Percentiles rank a stretch among this genome's conserved stretches.
These are phyloP conservation scores for Cremastinae sp. DNA, from an alignment of 2,888 invertebrate genomes.

Conservation along the genomic window DNA sequence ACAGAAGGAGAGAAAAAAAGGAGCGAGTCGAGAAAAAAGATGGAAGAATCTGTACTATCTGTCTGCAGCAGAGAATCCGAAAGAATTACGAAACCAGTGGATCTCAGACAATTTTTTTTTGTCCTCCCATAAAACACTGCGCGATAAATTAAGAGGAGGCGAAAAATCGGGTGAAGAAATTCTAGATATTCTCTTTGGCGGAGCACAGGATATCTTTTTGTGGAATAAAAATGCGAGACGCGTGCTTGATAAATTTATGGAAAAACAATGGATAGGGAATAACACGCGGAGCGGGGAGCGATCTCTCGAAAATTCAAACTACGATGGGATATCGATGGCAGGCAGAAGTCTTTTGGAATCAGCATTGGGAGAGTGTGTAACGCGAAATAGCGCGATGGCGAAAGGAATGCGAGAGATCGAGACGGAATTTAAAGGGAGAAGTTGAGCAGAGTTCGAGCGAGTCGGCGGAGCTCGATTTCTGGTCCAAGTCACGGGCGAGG, in stretches of 20 bases:
- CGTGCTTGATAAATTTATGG: neutral
- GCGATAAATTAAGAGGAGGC: neutral
- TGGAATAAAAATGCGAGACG: too few relatives aligned
- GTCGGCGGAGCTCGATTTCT: slow-evolving; percentile 59
- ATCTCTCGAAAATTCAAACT: slow-evolving; percentile 48
- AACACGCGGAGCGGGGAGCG: slow-evolving; percentile 24
- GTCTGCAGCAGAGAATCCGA: slow-evolving; percentile 42
- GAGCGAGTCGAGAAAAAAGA: slow-evolving; percentile 28
- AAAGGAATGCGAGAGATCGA: slow-evolving; percentile 26
- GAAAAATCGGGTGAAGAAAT: neutral
- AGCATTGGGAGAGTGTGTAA: slow-evolving; percentile 42
- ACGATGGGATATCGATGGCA: slow-evolving; percentile 57
- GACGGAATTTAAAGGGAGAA: slow-evolving; percentile 46
- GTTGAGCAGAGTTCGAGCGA: slow-evolving; percentile 48
- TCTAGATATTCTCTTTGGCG: neutral
- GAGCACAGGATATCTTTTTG: too few relatives aligned
- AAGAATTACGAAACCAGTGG: slow-evolving; percentile 45
- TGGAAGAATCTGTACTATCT: slow-evolving; percentile 42
- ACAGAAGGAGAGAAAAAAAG: slow-evolving; percentile 21
- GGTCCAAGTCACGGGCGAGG: slow-evolving; percentile 42
- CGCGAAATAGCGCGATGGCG: slow-evolving; percentile 44
- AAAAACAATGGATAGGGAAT: neutral
- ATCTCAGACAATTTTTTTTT: slow-evolving; percentile 31
- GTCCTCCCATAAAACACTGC: neutral
- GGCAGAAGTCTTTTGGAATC: slow-evolving; percentile 56